Evolutionary conservation across 2,113 vertebrate species (phyloP).

Genomic region (Notothenia rossii): DNA sequence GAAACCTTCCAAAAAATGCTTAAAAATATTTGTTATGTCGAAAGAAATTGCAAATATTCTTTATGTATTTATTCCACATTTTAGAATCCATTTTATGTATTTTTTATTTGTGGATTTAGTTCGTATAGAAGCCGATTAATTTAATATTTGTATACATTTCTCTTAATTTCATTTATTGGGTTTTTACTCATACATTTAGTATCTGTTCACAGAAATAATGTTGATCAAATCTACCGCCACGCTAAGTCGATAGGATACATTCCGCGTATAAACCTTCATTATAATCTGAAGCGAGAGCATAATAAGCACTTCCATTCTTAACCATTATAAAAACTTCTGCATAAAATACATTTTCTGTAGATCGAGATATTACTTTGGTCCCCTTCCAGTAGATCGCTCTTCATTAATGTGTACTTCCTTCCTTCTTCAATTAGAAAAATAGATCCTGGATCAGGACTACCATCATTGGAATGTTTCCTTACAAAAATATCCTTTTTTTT

Average conservation of each 20-base stretch:
- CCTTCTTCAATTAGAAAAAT: constrained; percentile 84
- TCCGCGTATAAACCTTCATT: constrained; percentile 68
- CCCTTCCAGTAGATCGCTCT: constrained; percentile 75
- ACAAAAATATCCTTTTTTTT: constrained; percentile 82
- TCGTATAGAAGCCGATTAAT: no score
- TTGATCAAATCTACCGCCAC: no score
- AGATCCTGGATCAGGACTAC: constrained; percentile 73
- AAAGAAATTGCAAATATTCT: no score
- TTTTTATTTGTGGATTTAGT: no score
- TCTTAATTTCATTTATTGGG: no score
- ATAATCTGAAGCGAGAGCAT: constrained; percentile 66
- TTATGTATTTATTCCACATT: no score
- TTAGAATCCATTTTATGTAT: no score
- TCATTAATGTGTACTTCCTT: constrained; percentile 65
- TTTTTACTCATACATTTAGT: no score
- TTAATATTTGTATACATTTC: no score
- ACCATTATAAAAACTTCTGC: constrained; percentile 76
- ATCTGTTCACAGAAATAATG: no score
- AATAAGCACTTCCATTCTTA: constrained; percentile 77
- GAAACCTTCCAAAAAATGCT: no score
- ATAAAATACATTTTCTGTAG: constrained; percentile 80
- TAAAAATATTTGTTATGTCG: no score
- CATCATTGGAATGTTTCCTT: constrained; percentile 73
- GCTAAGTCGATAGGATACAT: constrained; percentile 62
- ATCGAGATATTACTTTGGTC: constrained; percentile 81